A percentile compares a stretch with the other conserved stretches of the same genome.
Conservation (phyloP, 2,888 invertebrate genomes). For the Esperia sulphurella region DNA sequence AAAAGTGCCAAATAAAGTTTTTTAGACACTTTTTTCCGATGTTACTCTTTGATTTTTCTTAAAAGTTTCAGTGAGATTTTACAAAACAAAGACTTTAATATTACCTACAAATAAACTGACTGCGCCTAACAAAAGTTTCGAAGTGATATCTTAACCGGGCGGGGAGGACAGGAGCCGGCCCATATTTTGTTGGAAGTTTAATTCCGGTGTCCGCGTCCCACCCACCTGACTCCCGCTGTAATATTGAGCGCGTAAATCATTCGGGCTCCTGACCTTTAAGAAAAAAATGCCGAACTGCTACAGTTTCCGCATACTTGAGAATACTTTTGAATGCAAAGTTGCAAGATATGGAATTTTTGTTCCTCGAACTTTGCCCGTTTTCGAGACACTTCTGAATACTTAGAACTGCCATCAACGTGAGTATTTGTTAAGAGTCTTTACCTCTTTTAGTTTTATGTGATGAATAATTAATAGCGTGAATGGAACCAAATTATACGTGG, state of each 20-base stretch:
- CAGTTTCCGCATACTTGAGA: slow-evolving; percentile 11
- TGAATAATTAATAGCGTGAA: too few relatives aligned
- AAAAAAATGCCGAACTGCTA: slow-evolving; percentile 25
- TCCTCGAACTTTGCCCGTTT: slow-evolving; percentile 5
- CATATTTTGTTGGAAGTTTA: slow-evolving; percentile 58
- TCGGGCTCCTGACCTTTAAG: slow-evolving; percentile 38
- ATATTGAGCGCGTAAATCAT: slow-evolving; percentile 67
- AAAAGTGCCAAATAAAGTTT: too few relatives aligned
- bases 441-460: too few relatives aligned
- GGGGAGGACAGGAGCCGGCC: slow-evolving; percentile 29
- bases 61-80: too few relatives aligned
- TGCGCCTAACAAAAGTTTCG: slow-evolving; percentile 1
- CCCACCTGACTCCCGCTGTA: slow-evolving; percentile 52
- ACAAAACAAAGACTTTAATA: too few relatives aligned
- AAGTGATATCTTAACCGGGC: slow-evolving; percentile 3
- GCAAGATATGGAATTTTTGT: slow-evolving; percentile 9
- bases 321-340: slow-evolving; percentile 11
- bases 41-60: too few relatives aligned
- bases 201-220: slow-evolving; percentile 48
- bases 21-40: too few relatives aligned
- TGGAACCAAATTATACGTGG: too few relatives aligned
- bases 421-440: too few relatives aligned
- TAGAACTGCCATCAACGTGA: too few relatives aligned
- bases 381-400: background rate
- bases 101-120: background rate